Base-by-base conservation (phyloP, 2,113 vertebrate species). In the Gavialis gangeticus region DNA sequence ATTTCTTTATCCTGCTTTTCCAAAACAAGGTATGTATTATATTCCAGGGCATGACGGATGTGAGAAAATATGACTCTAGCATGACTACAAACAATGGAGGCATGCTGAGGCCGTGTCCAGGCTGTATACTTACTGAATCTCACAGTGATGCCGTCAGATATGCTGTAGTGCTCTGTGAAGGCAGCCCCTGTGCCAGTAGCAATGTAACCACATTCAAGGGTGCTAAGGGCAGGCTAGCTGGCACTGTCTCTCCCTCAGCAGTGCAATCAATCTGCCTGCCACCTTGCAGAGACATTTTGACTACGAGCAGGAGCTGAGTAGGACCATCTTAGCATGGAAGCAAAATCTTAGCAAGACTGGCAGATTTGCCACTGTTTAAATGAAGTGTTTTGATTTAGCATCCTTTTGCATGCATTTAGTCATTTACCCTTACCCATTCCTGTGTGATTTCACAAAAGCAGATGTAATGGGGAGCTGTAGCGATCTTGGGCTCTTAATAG, bases 271-370 rank as follows among this genome's bases (percentile, higher is more conserved):
- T 34, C 34, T 37, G 34, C 21, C 37, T n/a, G 34, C 30, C 67
- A 24, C 30, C 21, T 12, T 71, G 10, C 46, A 46, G 46, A 46
- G 46, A 4, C 30, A 37, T 19, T 62, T 25, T 62, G 17, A 25
- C 10, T 71, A 21, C 37, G 13, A 22, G 12, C 30, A 37, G 34
- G 67, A 21, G 21, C 93, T 77, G 88, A 91, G 87, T 89, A 82
- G 76, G 79, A 92, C 77, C 57, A 85, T 90, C 92, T 95, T 92
- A 95, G 84, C 73, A 77, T 75, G 85, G 77, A 95, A 92, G 76
- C 89, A 85, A 86, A 80, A 19, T 46, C 46, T 46, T 46, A 46
- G 46, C 46, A 46, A 46, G 67, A 21, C 87, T 71, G 79, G n/a
- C 4, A 5, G 12, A 85, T 25, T 14, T 91, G 94, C 94, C 34